Base-by-base conservation (phyloP, 2,888 invertebrate species). In the Lasioglossum marginatum region DNA sequence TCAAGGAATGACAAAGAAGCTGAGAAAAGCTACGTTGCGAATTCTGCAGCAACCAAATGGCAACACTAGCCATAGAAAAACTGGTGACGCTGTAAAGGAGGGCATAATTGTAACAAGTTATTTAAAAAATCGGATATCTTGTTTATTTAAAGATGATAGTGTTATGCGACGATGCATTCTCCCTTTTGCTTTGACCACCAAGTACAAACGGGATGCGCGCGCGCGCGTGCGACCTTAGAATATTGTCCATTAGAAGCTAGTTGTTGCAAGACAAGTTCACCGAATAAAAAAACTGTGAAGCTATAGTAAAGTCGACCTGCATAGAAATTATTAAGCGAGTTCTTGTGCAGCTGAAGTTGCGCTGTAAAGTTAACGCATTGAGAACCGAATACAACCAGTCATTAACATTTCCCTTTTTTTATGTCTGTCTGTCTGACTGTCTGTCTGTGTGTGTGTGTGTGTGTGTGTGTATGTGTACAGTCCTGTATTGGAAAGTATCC, bases 111-210 rank as follows among this genome's bases (percentile, higher is more conserved):
- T 70, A 70, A 70, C 91, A 88, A 92, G 90, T 90, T 89, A 85
- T 37, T 63, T 89, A 90, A 88, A 89, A 88, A 87, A 87, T 87
- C 63, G 86, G 87, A 86, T 88, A 83, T 89, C 37, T 87, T 89
- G 82, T 86, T 87, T 86, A 77, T 86, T 87, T 83, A 89, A 87
- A 85, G 83, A 79, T 88, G 91, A 68, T 37, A 88, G 82, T 83
- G 85, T 88, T 88, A 89, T 83, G 85, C 89, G 77, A 87, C 82
- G 77, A 82, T 87, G 83, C 86, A 91, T 82, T 85, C 80, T 85
- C 84, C 83, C 81, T 66, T 83, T 83, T 76, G 40, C 71, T 52
- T 31, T 81, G 73, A 73, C 40, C 63, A 70, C 57, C 19, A n/a
- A 70, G 40, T 82, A 80, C 68, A 87, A 89, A 85, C 40, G 23